phyloP scores from a whole-genome alignment of 2,888 invertebrate genomes.

The Phalangium opilio region DNA sequence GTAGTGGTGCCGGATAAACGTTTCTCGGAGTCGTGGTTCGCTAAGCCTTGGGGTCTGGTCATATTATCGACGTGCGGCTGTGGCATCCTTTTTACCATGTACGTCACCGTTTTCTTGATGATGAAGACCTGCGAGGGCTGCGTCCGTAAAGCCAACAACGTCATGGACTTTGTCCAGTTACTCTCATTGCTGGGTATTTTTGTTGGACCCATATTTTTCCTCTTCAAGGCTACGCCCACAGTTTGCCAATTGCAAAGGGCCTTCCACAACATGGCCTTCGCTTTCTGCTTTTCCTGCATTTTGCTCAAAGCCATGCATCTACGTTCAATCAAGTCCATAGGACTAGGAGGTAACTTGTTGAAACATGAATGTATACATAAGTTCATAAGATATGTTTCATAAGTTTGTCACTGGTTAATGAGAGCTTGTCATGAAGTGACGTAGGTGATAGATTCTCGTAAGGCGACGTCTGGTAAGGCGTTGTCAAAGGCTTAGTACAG shows the following conservation, averaged over 20 bases:
- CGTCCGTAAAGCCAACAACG: conserved; percentile 12
- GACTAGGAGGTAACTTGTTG: conserved; percentile 29
- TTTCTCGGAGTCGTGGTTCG: conserved; percentile 8
- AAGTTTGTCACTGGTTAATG: too few species aligned
- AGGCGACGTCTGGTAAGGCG: too few species aligned
- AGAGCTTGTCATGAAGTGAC: too few species aligned
- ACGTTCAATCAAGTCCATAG: conserved; percentile 28
- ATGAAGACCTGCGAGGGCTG: conserved; percentile 20
- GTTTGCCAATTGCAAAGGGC: conserved; percentile 11
- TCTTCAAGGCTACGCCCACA: conserved; percentile 10
- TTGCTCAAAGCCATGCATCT: conserved; percentile 31
- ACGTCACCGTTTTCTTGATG: conserved; percentile 19
- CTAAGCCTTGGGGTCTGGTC: conserved; percentile 15
- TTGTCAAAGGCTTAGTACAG: too few species aligned
- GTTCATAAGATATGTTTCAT: too few species aligned
- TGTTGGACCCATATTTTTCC: conserved; percentile 14
- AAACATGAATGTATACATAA: too few species aligned
- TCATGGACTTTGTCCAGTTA: conserved; percentile 13
- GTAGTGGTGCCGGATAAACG: too few species aligned
- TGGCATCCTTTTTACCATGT: conserved; percentile 16
- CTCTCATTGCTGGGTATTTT: conserved; percentile 15
- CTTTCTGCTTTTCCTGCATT: conserved; percentile 29
- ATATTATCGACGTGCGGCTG: conserved; percentile 13
- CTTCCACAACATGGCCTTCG: conserved; percentile 22
- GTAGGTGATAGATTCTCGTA: too few species aligned